phyloP scores from a whole-genome alignment of 2,113 vertebrate species.

The Notechis scutatus region DNA sequence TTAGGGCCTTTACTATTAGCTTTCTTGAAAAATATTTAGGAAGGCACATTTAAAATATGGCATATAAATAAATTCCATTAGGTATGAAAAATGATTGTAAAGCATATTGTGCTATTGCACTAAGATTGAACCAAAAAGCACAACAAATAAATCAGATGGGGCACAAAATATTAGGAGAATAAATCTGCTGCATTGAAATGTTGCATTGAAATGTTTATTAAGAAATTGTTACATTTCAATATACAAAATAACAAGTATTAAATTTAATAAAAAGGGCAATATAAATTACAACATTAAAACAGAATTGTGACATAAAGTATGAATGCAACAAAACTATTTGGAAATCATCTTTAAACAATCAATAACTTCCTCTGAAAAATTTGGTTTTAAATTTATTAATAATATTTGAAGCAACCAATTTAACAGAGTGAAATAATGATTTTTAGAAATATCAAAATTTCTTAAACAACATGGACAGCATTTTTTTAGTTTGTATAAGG shows the following conservation, averaged over 20 bases:
- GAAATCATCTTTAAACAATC: neutral
- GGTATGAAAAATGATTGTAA: neutral
- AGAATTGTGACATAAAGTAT: neutral
- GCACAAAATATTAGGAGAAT: constrained; percentile 36
- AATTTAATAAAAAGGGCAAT: neutral
- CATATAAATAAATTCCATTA: neutral
- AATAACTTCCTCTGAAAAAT: neutral
- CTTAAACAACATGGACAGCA: neutral
- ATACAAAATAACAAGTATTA: neutral
- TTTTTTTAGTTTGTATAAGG: neutral
- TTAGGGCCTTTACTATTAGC: neutral
- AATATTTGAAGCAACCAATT: neutral
- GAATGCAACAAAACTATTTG: neutral
- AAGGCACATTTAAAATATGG: neutral
- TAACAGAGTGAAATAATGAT: neutral
- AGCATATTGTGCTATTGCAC: neutral
- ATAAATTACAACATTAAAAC: neutral
- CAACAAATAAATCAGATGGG: constrained; percentile 6
- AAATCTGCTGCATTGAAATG: neutral
- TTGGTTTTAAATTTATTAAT: neutral
- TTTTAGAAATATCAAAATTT: neutral
- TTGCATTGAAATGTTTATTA: constrained; percentile 5
- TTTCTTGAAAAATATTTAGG: neutral
- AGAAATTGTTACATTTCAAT: neutral
- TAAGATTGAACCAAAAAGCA: neutral